phyloP scores from a whole-genome alignment of 1,140 invertebrate genomes.

The Drosophila sulfurigaster region DNA sequence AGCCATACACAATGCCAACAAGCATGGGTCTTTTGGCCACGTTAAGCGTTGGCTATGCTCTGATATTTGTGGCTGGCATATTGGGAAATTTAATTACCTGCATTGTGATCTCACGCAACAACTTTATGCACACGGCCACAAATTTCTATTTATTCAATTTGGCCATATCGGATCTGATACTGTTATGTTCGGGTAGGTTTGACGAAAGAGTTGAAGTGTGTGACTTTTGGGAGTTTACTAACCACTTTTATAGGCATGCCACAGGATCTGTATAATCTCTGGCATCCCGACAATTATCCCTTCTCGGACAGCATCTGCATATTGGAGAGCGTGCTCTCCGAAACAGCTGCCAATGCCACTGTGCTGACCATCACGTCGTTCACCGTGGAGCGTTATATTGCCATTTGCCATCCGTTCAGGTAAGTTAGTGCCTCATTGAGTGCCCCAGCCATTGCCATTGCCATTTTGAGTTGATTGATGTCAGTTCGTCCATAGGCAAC shows the following conservation, averaged over 20 bases:
- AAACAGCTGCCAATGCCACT: constrained; percentile 95
- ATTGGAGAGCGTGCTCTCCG: constrained; percentile 90
- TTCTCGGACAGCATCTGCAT: constrained; percentile 92
- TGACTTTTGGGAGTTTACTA: not conserved
- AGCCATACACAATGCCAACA: constrained; percentile 36
- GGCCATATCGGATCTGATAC: constrained; percentile 94
- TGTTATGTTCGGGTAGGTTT: constrained; percentile 87
- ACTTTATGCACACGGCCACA: constrained; percentile 93
- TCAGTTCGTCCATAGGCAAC: constrained; percentile 85
- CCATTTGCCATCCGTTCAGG: constrained; percentile 92
- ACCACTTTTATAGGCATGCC: constrained; percentile 87
- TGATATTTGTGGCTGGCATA: constrained; percentile 93
- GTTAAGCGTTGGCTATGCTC: constrained; percentile 89
- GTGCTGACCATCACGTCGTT: constrained; percentile 96
- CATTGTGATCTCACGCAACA: constrained; percentile 92
- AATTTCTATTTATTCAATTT: constrained; percentile 95
- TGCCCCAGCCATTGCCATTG: no score
- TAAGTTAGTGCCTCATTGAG: constrained; percentile 53
- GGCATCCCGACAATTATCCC: constrained; percentile 91
- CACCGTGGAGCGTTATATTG: constrained; percentile 93
- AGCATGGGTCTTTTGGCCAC: constrained; percentile 86
- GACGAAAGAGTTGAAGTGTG: not conserved
- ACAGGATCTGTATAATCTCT: constrained; percentile 92
- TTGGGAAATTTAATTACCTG: constrained; percentile 94
- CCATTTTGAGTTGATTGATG: constrained; percentile 49